phyloP scores from a whole-genome alignment of 2,888 invertebrate genomes.

The Therioaphis trifolii region DNA sequence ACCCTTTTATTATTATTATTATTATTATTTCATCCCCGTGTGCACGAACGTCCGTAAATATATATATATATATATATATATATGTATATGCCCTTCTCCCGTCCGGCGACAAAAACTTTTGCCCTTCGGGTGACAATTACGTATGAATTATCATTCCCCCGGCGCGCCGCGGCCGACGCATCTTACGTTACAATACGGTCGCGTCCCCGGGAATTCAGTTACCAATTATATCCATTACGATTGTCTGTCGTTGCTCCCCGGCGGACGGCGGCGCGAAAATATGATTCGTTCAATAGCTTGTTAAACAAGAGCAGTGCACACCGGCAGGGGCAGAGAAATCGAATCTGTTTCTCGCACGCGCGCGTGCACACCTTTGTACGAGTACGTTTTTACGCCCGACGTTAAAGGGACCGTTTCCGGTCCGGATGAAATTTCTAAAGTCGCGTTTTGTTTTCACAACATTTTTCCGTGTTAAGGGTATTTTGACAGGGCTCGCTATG shows the following conservation, averaged over 20 bases:
- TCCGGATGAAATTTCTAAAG: too few species aligned
- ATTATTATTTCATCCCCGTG: too few species aligned
- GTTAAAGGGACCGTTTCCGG: too few species aligned
- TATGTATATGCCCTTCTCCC: background rate
- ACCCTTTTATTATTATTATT: slow-evolving; percentile 18
- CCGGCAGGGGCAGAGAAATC: background rate
- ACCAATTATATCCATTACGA: slow-evolving; percentile 62
- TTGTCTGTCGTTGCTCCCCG: slow-evolving; percentile 39
- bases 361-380: background rate
- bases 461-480: too few species aligned
- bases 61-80: too few species aligned
- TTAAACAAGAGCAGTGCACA: slow-evolving; percentile 48
- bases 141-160: slow-evolving; percentile 62
- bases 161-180: slow-evolving; percentile 21
- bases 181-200: slow-evolving; percentile 55
- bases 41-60: too few species aligned
- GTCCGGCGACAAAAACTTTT: slow-evolving; percentile 40
- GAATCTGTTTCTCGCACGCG: background rate
- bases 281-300: slow-evolving; percentile 54
- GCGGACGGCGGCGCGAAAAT: slow-evolving; percentile 1
- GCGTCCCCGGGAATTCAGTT: slow-evolving; percentile 55
- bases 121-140: slow-evolving; percentile 63
- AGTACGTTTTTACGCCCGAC: too few species aligned
- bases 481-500: too few species aligned
- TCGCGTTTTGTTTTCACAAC: too few species aligned